phyloP scores from a whole-genome alignment of 2,888 invertebrate genomes.

The Mesochorus sp. region DNA sequence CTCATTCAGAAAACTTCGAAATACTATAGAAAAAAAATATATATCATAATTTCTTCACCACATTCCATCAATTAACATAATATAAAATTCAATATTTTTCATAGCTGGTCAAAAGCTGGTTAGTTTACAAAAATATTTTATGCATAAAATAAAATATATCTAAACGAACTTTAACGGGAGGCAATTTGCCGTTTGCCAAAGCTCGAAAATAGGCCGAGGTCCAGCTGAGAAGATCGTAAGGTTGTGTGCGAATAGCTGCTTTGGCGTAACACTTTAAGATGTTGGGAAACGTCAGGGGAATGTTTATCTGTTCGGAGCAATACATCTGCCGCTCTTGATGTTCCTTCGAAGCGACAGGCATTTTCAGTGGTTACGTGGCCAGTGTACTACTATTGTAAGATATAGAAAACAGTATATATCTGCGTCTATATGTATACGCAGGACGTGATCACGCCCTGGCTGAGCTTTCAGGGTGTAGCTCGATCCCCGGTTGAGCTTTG shows the following conservation, averaged over 20 bases:
- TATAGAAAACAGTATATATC: conserved; percentile 3
- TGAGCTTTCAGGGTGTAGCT: conserved; percentile 14
- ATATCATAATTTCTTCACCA: too few species aligned
- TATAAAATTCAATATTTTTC: too few species aligned
- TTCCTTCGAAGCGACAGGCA: conserved; percentile 33
- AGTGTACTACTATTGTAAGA: neutral
- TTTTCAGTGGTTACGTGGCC: conserved; percentile 22
- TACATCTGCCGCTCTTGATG: conserved; percentile 86
- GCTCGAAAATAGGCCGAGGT: conserved; percentile 91
- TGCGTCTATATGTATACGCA: neutral
- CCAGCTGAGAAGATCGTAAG: conserved; percentile 92
- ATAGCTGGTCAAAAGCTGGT: too few species aligned
- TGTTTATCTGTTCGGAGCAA: conserved; percentile 91
- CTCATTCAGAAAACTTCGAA: too few species aligned
- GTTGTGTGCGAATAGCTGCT: conserved; percentile 95
- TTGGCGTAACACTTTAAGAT: conserved; percentile 93
- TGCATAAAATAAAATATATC: too few species aligned
- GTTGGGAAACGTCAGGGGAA: conserved; percentile 91
- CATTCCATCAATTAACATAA: too few species aligned
- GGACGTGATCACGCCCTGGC: neutral
- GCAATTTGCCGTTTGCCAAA: conserved; percentile 87
- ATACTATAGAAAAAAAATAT: too few species aligned
- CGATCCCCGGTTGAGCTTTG: conserved; percentile 33
- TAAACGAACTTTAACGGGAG: conserved; percentile 90
- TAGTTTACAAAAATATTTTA: too few species aligned